Evolutionary conservation across 2,797 vertebrate species (phyloP).

Genomic region (Squalus acanthias): DNA sequence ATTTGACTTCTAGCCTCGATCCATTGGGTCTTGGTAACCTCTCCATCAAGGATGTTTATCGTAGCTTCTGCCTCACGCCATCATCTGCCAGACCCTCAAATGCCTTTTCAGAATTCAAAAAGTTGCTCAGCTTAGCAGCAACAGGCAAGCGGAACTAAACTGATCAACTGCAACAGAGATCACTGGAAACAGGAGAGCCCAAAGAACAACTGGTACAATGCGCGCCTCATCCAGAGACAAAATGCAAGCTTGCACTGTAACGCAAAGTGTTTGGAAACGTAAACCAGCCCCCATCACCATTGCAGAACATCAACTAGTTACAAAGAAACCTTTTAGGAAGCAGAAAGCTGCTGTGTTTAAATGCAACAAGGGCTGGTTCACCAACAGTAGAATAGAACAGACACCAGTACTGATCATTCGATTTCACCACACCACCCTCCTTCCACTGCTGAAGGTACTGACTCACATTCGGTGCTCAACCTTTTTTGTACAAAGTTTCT

Average conservation of each 20-base stretch:
- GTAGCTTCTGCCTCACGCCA: neutral
- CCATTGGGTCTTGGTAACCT: neutral
- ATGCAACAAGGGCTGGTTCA: neutral
- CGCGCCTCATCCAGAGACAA: neutral
- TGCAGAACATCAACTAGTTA: neutral
- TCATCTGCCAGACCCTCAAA: neutral
- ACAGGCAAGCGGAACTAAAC: neutral
- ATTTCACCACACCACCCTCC: neutral
- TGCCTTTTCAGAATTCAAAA: neutral
- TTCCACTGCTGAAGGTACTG: neutral
- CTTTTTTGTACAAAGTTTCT: neutral
- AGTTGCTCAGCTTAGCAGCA: neutral
- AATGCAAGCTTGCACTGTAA: neutral
- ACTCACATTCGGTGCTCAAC: neutral
- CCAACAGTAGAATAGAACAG: neutral
- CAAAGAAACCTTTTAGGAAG: slow-evolving; percentile 18
- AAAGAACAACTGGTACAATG: neutral
- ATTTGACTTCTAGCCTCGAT: neutral
- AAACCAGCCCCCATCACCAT: neutral
- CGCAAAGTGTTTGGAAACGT: neutral
- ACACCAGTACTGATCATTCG: neutral
- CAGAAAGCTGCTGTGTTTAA: neutral
- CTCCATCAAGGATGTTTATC: neutral
- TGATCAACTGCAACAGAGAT: neutral
- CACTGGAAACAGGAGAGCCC: neutral